phyloP scores from a whole-genome alignment of 2,888 invertebrate genomes.

The Drosophila mettleri region DNA sequence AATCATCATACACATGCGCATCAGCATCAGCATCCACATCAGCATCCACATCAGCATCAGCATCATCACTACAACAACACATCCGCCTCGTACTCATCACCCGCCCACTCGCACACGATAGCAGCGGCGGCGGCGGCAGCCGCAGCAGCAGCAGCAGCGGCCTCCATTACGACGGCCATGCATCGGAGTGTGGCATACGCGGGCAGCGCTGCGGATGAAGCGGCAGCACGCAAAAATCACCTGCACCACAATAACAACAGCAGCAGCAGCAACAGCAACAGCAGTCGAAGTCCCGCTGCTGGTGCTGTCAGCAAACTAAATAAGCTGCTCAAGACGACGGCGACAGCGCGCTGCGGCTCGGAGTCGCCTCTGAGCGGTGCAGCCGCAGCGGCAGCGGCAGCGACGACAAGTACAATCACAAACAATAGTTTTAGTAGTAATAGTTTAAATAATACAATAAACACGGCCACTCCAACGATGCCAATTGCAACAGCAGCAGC shows the following conservation, averaged over 20 bases:
- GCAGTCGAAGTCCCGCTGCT: conserved; percentile 69
- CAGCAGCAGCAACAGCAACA: conserved; percentile 1
- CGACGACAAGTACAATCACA: conserved; percentile 83
- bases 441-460: conserved; percentile 83
- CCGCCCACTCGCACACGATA: conserved; percentile 72
- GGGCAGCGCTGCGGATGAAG: conserved; percentile 77
- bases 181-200: conserved; percentile 83
- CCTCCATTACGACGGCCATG: conserved; percentile 72
- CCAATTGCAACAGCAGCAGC: conserved; percentile 49
- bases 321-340: conserved; percentile 69
- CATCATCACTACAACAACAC: conserved; percentile 63
- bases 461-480: conserved; percentile 73
- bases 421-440: conserved; percentile 84
- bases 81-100: conserved; percentile 79
- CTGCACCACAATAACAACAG: conserved; percentile 45
- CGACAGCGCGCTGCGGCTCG: conserved; percentile 85
- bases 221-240: conserved; percentile 58
- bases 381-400: conserved; percentile 52
- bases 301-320: conserved; percentile 79
- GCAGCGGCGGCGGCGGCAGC: conserved; percentile 52
- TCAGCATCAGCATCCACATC: too few species aligned
- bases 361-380: conserved; percentile 84
- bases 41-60: conserved; percentile 44
- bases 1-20: conserved; percentile 61
- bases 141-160: conserved; percentile 44